These are phyloP conservation scores for Lepus timidus DNA, from an alignment of 2,113 vertebrate genomes.

Conservation along the genomic window DNA sequence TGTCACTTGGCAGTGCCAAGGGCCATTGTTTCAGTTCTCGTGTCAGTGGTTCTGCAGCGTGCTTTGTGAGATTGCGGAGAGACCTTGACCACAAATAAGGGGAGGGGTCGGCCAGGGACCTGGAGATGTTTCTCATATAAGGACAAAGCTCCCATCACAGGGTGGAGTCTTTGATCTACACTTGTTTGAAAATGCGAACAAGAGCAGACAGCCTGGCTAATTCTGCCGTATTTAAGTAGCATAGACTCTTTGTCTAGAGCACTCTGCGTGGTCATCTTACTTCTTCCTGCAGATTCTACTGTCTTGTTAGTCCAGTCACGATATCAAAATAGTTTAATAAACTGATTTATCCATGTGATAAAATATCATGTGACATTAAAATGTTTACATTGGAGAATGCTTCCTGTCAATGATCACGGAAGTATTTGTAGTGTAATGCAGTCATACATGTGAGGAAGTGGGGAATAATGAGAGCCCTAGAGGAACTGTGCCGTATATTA, in stretches of 20 bases:
- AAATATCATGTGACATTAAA: not conserved
- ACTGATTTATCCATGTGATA: not conserved
- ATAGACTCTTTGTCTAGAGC: not conserved
- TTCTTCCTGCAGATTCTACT: conserved; percentile 11
- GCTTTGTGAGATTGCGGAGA: not conserved
- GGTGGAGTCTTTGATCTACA: not conserved
- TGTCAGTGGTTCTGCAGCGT: not conserved
- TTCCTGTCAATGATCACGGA: conserved; percentile 9
- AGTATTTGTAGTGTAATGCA: not conserved
- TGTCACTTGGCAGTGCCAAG: not conserved
- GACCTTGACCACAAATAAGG: not conserved
- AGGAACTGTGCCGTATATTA: conserved; percentile 25
- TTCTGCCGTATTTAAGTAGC: not conserved
- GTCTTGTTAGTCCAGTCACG: not conserved
- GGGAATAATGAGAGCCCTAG: conserved; percentile 11
- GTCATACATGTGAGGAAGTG: not conserved
- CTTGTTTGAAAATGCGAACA: not conserved
- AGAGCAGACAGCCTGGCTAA: not conserved
- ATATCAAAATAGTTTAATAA: not conserved
- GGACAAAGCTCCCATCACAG: not conserved
- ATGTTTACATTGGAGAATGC: conserved; percentile 43
- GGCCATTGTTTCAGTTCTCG: not conserved
- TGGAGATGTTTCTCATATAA: not conserved
- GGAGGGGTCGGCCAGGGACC: not conserved
- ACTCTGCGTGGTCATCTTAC: not conserved